Conservation (phyloP, 2,888 invertebrate species). For the Eilema caniola region DNA sequence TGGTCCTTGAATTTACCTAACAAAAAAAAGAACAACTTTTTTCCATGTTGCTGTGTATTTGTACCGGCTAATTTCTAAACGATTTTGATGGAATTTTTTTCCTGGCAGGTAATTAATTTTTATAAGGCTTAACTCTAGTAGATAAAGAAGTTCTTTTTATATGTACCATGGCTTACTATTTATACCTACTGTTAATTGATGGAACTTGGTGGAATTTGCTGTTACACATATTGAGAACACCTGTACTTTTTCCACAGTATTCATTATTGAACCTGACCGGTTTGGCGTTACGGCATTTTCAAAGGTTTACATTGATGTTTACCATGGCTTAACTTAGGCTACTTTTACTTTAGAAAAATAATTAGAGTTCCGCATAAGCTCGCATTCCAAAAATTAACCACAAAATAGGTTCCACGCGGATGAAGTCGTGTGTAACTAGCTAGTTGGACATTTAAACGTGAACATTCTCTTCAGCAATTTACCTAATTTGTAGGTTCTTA, state of each 20-base stretch:
- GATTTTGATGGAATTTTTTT: background rate
- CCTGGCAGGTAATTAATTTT: background rate
- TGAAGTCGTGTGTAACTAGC: background rate
- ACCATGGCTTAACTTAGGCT: no score
- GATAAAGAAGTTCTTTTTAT: no score
- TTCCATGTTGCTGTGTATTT: background rate
- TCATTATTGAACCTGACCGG: no score
- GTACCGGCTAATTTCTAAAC: background rate
- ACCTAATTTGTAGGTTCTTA: slow-evolving; percentile 24
- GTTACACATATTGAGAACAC: no score
- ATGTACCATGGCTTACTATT: no score
- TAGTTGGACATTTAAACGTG: slow-evolving; percentile 17
- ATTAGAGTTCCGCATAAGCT: background rate
- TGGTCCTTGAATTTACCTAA: no score
- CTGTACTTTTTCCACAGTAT: no score
- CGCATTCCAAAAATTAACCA: background rate
- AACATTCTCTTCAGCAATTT: slow-evolving; percentile 23
- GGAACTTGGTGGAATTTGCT: no score
- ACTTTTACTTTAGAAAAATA: background rate
- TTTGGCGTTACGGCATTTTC: no score
- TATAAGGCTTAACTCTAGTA: background rate
- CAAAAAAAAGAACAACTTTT: no score
- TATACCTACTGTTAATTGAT: no score
- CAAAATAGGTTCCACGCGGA: background rate
- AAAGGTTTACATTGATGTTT: no score